Conservation (phyloP, 2,888 invertebrate species). For the Erebia epiphron region DNA sequence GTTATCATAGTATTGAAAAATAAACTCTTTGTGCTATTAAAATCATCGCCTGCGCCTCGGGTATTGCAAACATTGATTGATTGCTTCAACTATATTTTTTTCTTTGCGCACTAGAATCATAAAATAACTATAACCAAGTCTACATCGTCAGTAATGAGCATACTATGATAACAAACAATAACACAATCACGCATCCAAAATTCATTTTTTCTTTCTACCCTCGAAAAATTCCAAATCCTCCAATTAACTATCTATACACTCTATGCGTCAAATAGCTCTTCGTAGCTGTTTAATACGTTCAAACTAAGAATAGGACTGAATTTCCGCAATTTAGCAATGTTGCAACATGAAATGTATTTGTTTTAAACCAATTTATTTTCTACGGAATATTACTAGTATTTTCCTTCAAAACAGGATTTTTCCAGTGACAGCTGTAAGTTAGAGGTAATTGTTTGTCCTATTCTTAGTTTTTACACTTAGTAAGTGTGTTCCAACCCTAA, state of each 20-base stretch:
- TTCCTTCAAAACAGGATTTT: too few relatives aligned
- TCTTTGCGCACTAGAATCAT: too few relatives aligned
- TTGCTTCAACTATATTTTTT: too few relatives aligned
- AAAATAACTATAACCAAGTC: too few relatives aligned
- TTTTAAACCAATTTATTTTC: too few relatives aligned
- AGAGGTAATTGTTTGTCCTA: too few relatives aligned
- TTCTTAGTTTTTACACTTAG: too few relatives aligned
- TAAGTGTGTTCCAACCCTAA: neutral
- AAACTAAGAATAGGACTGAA: neutral
- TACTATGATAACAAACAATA: slow-evolving; percentile 31
- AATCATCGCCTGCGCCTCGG: too few relatives aligned
- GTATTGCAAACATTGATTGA: too few relatives aligned
- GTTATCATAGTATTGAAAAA: slow-evolving; percentile 46
- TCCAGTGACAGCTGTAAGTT: too few relatives aligned
- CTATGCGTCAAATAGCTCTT: neutral
- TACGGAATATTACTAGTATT: too few relatives aligned
- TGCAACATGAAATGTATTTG: neutral
- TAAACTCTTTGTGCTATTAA: too few relatives aligned
- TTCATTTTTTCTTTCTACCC: slow-evolving; percentile 10
- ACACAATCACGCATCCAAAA: slow-evolving; percentile 20
- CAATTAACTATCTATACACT: slow-evolving; percentile 32
- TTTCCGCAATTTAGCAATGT: neutral
- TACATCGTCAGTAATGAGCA: neutral
- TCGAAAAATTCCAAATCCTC: slow-evolving; percentile 31
- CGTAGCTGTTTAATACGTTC: neutral